phyloP scores from a whole-genome alignment of 1,140 invertebrate species.

The Cotesia chilonis region DNA sequence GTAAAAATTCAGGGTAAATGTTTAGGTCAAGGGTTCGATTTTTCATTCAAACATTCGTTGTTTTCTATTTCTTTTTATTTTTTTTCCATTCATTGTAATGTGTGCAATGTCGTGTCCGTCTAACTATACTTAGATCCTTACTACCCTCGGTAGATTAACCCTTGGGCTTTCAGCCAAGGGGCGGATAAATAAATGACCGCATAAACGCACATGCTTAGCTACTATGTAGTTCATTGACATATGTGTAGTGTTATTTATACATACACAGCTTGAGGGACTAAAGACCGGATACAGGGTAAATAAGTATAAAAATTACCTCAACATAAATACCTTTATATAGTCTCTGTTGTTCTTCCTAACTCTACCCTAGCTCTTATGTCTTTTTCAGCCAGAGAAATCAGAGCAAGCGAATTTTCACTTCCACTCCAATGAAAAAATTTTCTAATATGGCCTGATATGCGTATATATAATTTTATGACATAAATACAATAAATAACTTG shows the following conservation, averaged over 20 bases:
- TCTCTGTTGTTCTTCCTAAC: too few relatives aligned
- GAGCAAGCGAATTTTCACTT: too few relatives aligned
- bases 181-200: slow-evolving; percentile 27
- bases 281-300: too few relatives aligned
- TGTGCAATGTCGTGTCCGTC: background rate
- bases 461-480: too few relatives aligned
- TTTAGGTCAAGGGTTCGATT: slow-evolving; percentile 9
- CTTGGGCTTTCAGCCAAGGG: slow-evolving; percentile 10
- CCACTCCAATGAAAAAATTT: too few relatives aligned
- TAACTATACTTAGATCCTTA: slow-evolving; percentile 6
- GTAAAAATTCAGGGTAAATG: background rate
- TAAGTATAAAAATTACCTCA: too few relatives aligned
- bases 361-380: too few relatives aligned
- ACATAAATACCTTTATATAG: too few relatives aligned
- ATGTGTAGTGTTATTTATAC: slow-evolving; percentile 26
- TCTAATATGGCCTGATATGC: too few relatives aligned
- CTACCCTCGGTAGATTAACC: slow-evolving; percentile 30
- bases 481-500: too few relatives aligned
- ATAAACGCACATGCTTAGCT: slow-evolving; percentile 23
- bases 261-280: background rate
- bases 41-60: background rate
- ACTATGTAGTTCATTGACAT: slow-evolving; percentile 15
- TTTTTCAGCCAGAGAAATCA: too few relatives aligned
- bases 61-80: background rate
- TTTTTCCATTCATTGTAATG: slow-evolving; percentile 11